Conservation (phyloP, 2,888 invertebrate species). For the Aricia artaxerxes region DNA sequence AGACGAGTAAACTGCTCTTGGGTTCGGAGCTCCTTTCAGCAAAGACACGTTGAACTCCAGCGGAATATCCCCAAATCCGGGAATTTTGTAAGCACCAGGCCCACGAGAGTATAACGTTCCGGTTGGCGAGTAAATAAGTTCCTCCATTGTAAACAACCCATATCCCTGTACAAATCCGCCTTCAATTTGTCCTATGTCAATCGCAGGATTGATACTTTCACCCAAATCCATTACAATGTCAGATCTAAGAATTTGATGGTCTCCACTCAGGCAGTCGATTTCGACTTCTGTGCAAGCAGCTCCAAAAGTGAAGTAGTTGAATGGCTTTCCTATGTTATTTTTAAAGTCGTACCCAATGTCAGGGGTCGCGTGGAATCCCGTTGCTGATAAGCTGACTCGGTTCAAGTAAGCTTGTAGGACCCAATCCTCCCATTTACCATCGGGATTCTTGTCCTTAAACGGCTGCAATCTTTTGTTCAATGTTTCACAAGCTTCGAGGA, state of each 20-base stretch:
- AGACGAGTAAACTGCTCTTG: slow-evolving; percentile 95
- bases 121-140: slow-evolving; percentile 91
- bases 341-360: slow-evolving; percentile 86
- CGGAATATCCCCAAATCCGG: slow-evolving; percentile 95
- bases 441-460: slow-evolving; percentile 86
- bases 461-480: slow-evolving; percentile 87
- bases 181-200: slow-evolving; percentile 98
- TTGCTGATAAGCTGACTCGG: slow-evolving; percentile 89
- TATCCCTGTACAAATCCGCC: slow-evolving; percentile 97
- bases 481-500: slow-evolving; percentile 89
- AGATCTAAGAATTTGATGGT: slow-evolving; percentile 92
- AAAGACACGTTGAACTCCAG: slow-evolving; percentile 95
- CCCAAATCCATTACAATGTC: slow-evolving; percentile 99
- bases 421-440: slow-evolving; percentile 92
- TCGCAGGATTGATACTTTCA: slow-evolving; percentile 96
- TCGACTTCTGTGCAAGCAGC: slow-evolving; percentile 94
- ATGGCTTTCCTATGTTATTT: slow-evolving; percentile 86
- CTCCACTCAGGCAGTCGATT: slow-evolving; percentile 96
- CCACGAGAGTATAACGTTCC: slow-evolving; percentile 92
- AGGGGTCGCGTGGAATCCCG: slow-evolving; percentile 90
- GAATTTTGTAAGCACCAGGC: slow-evolving; percentile 96
- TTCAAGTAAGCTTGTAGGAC: slow-evolving; percentile 87
- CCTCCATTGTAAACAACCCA: slow-evolving; percentile 94
- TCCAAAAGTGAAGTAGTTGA: slow-evolving; percentile 93
- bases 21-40: slow-evolving; percentile 94